Percentiles rank a stretch among this genome's conserved stretches.
These are phyloP conservation scores for Gymnoscelis rufifasciata DNA, from an alignment of 2,888 invertebrate genomes.

Conservation along the genomic window DNA sequence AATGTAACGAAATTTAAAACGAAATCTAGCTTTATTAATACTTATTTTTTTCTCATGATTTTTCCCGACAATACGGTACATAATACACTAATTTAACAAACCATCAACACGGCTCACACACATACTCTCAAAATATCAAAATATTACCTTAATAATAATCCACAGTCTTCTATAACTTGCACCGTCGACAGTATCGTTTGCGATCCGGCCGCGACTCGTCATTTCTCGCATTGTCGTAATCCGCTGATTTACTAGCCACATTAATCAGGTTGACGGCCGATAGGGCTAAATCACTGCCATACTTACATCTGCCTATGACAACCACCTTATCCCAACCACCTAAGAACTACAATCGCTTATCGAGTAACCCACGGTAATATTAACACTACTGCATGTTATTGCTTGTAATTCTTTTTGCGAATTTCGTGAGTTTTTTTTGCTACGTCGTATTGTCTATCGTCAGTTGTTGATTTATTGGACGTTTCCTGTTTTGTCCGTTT, in stretches of 20 bases:
- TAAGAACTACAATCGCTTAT: conserved; percentile 42
- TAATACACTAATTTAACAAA: too few species aligned
- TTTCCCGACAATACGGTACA: too few species aligned
- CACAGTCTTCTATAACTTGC: conserved; percentile 26
- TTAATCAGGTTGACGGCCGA: conserved; percentile 79
- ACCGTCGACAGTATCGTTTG: conserved; percentile 51
- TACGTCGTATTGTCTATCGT: conserved; percentile 64
- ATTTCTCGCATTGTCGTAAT: conserved; percentile 80
- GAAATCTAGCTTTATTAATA: too few species aligned
- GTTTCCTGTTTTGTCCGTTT: conserved; percentile 63
- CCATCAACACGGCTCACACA: too few species aligned
- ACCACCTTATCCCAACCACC: conserved; percentile 38
- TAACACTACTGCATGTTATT: conserved; percentile 75
- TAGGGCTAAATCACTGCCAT: conserved; percentile 75
- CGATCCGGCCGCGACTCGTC: conserved; percentile 76
- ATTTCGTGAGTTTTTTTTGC: conserved; percentile 61
- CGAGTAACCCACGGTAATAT: conserved; percentile 41
- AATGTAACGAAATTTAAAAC: too few species aligned
- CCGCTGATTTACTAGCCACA: conserved; percentile 78
- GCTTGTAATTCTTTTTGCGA: conserved; percentile 77
- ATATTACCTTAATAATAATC: background rate
- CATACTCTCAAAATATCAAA: too few species aligned
- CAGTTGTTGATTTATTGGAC: conserved; percentile 61
- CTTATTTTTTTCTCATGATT: too few species aligned
- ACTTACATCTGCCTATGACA: conserved; percentile 45